A percentile compares a stretch with the other conserved stretches of the same genome.
phyloP scores from a whole-genome alignment of 2,113 vertebrate species.

The Prinia subflava region DNA sequence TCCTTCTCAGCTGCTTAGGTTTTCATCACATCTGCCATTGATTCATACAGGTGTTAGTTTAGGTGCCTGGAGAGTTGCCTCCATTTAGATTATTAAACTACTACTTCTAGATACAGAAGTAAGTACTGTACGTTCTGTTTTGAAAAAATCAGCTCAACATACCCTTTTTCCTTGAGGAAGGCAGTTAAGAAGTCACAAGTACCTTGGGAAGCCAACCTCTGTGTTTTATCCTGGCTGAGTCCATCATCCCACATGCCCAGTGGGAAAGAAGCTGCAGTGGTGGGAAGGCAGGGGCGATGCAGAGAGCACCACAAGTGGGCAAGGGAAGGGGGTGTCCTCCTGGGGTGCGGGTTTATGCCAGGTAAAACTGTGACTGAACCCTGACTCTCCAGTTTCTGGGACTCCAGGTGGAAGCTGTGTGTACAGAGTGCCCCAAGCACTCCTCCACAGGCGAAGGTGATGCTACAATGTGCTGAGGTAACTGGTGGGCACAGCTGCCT shows the following conservation, averaged over 20 bases:
- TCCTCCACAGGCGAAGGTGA: neutral
- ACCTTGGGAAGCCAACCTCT: neutral
- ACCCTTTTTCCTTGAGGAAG: neutral
- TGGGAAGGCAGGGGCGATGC: neutral
- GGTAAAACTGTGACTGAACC: neutral
- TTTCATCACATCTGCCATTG: neutral
- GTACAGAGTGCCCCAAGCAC: neutral
- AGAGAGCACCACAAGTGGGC: fast-evolving
- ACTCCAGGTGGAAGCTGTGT: neutral
- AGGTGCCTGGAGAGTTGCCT: neutral
- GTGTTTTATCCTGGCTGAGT: neutral
- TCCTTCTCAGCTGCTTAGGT: neutral
- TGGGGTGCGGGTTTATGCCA: neutral
- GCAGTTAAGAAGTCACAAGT: neutral
- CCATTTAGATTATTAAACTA: neutral
- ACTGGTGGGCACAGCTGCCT: neutral
- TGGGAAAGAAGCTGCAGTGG: neutral
- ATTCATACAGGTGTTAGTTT: neutral
- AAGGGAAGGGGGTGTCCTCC: neutral
- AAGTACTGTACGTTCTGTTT: neutral
- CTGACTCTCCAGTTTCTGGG: neutral
- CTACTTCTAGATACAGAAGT: neutral
- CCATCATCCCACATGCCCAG: neutral
- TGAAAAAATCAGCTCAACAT: neutral
- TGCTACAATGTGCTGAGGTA: neutral